These are phyloP conservation scores for Salvelinus sp. DNA, from an alignment of 2,113 vertebrate species.

Conservation along the genomic window DNA sequence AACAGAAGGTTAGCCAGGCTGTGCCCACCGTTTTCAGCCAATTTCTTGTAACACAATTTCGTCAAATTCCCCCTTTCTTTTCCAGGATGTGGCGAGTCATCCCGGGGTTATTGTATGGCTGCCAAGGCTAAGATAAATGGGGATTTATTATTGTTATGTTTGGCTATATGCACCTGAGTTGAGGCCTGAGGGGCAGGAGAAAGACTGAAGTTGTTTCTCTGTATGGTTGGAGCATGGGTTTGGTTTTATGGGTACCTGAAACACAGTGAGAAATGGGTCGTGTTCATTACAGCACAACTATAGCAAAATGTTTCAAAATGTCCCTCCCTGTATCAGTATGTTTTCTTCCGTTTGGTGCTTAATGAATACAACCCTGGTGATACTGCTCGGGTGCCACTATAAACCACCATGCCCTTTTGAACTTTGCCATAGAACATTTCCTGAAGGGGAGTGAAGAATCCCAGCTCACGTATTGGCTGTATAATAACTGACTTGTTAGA, in stretches of 20 bases:
- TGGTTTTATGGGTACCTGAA: neutral
- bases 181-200: neutral
- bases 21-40: slow-evolving; percentile 45
- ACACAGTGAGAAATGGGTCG: no score
- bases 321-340: no score
- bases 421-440: no score
- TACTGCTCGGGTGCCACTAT: no score
- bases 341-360: no score
- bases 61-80: slow-evolving; percentile 41
- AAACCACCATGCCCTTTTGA: no score
- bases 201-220: neutral
- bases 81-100: slow-evolving; percentile 47
- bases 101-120: slow-evolving; percentile 46
- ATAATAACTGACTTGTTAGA: neutral
- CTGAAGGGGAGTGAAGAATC: no score
- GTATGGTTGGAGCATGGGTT: neutral
- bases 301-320: no score
- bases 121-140: slow-evolving; percentile 54
- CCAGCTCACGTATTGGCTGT: no score
- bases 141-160: slow-evolving; percentile 53
- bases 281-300: no score
- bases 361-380: no score
- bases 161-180: slow-evolving; percentile 15
- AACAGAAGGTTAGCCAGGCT: slow-evolving; percentile 23
- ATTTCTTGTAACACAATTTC: slow-evolving; percentile 45